A percentile compares a stretch with the other conserved stretches of the same genome.
Evolutionary conservation across 2,797 vertebrate genomes (phyloP).

Genomic region (Perodicticus potto): DNA sequence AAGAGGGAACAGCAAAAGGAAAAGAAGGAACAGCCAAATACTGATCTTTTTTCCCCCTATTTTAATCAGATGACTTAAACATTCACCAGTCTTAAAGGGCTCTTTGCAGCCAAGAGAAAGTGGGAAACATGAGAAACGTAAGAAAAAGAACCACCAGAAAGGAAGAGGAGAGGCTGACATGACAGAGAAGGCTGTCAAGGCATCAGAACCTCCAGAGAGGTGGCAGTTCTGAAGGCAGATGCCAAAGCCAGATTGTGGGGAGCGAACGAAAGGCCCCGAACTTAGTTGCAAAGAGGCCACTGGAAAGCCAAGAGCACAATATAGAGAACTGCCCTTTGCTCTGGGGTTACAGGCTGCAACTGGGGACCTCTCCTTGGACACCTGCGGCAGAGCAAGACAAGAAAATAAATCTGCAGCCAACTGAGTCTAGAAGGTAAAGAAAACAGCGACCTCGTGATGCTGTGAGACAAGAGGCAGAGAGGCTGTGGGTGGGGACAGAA

Average conservation of each 20-base stretch:
- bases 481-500: neutral
- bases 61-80: neutral
- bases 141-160: neutral
- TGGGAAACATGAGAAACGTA: neutral
- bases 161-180: neutral
- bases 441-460: neutral
- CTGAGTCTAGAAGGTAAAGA: neutral
- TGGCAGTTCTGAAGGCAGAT: neutral
- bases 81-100: neutral
- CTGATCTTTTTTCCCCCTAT: neutral
- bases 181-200: neutral
- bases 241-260: neutral
- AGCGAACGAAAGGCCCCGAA: neutral
- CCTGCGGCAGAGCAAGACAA: neutral
- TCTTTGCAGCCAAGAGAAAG: neutral
- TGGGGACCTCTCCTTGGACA: neutral
- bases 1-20: too few species aligned
- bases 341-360: neutral
- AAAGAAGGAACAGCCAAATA: neutral
- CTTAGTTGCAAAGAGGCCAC: neutral
- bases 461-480: neutral
- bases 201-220: neutral
- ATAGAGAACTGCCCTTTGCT: neutral
- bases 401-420: neutral
- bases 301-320: neutral